Evolutionary conservation across 1,140 invertebrate genomes (phyloP).

Genomic region (Dufourea novaeangliae): DNA sequence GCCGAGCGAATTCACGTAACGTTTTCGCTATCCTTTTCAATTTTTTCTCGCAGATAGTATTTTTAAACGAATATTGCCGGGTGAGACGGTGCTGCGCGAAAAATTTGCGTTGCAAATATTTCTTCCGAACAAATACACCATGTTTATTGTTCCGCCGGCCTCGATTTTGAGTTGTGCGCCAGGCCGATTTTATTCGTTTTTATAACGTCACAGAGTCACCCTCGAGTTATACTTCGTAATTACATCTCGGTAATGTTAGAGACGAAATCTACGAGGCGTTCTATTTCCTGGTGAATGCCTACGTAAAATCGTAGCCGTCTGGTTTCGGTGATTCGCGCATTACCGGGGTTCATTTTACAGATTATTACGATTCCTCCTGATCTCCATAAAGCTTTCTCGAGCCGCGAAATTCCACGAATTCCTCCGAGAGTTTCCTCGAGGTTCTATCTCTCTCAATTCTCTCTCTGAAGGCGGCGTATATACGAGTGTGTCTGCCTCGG

Average conservation of each 20-base stretch:
- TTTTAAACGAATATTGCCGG: background rate
- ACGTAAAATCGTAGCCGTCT: background rate
- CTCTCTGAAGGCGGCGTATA: too few species aligned
- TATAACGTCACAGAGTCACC: background rate
- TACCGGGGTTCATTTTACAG: background rate
- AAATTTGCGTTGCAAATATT: slow-evolving; percentile 36
- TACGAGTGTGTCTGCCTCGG: background rate
- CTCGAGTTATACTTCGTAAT: background rate
- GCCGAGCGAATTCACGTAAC: background rate
- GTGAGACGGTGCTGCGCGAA: background rate
- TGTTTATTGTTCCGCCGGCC: slow-evolving; percentile 4
- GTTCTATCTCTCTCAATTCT: background rate
- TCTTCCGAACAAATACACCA: background rate
- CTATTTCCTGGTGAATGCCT: background rate
- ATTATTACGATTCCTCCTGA: background rate
- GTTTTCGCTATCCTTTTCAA: background rate
- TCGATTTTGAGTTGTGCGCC: background rate
- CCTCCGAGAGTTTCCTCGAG: background rate
- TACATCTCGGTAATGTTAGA: background rate
- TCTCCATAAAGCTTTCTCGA: background rate
- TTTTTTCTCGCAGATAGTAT: background rate
- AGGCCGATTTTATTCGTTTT: slow-evolving; percentile 8
- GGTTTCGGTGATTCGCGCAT: background rate
- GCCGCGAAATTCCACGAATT: background rate
- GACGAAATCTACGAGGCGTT: background rate